These are phyloP conservation scores for Arge pagana DNA, from an alignment of 2,888 invertebrate genomes.

Conservation along the genomic window DNA sequence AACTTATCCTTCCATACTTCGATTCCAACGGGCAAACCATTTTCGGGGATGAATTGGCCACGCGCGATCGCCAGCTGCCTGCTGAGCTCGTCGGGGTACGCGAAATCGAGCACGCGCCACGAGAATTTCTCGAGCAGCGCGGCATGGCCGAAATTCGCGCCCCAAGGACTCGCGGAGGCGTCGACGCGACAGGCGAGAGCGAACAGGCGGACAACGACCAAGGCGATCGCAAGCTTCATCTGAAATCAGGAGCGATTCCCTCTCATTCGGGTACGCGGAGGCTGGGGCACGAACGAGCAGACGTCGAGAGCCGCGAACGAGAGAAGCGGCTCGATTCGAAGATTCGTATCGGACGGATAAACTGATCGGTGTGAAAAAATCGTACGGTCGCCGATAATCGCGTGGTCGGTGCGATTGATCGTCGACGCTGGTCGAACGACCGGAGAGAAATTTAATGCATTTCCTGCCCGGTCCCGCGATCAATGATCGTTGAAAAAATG, in stretches of 20 bases:
- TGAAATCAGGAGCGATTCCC: neutral
- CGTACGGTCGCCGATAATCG: no score
- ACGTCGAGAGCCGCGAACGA: no score
- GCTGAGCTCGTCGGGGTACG: constrained; percentile 68
- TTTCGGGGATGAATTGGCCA: constrained; percentile 74
- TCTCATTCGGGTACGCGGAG: no score
- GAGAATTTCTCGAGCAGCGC: constrained; percentile 71
- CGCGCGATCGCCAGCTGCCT: constrained; percentile 68
- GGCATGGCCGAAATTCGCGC: constrained; percentile 48
- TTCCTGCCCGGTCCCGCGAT: no score
- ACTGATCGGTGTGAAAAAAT: no score
- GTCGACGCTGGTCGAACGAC: no score
- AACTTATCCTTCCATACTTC: constrained; percentile 80
- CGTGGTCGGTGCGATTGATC: no score
- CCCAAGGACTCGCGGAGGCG: constrained; percentile 35
- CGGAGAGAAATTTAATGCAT: no score
- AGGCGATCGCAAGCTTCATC: constrained; percentile 1
- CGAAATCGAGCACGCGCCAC: constrained; percentile 79
- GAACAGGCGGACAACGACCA: constrained; percentile 25
- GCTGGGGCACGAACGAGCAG: no score
- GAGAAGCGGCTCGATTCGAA: no score
- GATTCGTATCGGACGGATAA: no score
- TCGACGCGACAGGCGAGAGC: constrained; percentile 13
- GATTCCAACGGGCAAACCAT: constrained; percentile 80
- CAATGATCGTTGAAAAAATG: no score